Evolutionary conservation across 2,888 invertebrate genomes (phyloP).

Genomic region (Punctoribates punctum): DNA sequence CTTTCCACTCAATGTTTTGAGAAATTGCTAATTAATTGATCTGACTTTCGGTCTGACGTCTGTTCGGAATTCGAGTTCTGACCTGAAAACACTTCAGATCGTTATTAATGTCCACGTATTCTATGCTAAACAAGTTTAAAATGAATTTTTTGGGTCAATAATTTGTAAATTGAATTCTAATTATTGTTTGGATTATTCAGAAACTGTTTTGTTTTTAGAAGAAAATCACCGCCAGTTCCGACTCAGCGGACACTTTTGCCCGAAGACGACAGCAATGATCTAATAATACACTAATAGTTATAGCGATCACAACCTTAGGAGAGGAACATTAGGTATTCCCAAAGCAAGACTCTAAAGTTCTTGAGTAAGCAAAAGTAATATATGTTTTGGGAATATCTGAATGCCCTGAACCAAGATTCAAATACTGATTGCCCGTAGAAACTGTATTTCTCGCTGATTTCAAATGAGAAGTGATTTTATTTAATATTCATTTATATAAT

Average conservation of each 20-base stretch:
- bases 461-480: neutral
- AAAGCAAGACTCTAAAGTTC: too few relatives aligned
- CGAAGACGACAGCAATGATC: too few relatives aligned
- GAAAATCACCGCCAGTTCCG: neutral
- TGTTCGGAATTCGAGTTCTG: too few relatives aligned
- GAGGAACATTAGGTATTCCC: too few relatives aligned
- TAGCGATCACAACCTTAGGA: too few relatives aligned
- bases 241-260: neutral
- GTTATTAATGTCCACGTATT: neutral
- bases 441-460: neutral
- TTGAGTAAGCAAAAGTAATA: neutral
- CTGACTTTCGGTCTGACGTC: too few relatives aligned
- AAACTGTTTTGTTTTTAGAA: neutral
- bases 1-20: too few relatives aligned
- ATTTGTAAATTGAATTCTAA: conserved; percentile 1
- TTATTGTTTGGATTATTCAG: neutral
- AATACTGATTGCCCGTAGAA: neutral
- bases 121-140: neutral
- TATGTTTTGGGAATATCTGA: neutral
- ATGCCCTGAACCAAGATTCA: neutral
- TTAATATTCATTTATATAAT: neutral
- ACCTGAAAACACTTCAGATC: neutral
- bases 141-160: neutral
- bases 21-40: too few relatives aligned
- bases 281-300: too few relatives aligned